Evolutionary conservation across 1,140 invertebrate genomes (phyloP).

Genomic region (Zaprionus kolodkinae): DNA sequence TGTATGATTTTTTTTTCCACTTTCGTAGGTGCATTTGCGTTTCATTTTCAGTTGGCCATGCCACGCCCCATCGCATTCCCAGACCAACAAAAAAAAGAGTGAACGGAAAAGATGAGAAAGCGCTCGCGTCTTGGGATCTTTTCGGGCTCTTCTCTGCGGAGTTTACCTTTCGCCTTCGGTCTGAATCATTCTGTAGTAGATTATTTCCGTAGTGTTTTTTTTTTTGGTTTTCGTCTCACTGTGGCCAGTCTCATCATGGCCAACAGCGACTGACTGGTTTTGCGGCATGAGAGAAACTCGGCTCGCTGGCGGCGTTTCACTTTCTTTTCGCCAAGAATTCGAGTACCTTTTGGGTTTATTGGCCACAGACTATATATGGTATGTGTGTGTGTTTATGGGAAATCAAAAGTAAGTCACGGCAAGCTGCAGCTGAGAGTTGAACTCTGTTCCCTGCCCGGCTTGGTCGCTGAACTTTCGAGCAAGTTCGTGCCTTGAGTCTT

Average conservation of each 20-base stretch:
- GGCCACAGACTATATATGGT: constrained; percentile 39
- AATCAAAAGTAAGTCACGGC: constrained; percentile 43
- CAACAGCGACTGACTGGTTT: constrained; percentile 57
- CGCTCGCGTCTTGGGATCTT: constrained; percentile 18
- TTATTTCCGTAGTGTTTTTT: constrained; percentile 24
- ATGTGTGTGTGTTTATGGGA: constrained; percentile 8
- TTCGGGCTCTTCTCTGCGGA: constrained; percentile 38
- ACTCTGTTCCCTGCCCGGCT: background rate
- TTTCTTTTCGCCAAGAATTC: constrained; percentile 77
- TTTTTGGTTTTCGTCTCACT: constrained; percentile 39
- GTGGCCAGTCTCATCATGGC: constrained; percentile 43
- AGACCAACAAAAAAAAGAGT: constrained; percentile 40
- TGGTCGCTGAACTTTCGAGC: constrained; percentile 54
- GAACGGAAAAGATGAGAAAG: constrained; percentile 65
- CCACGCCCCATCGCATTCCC: constrained; percentile 53
- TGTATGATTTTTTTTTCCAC: background rate
- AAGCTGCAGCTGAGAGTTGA: constrained; percentile 4
- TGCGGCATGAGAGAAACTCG: constrained; percentile 63
- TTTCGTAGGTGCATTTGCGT: background rate
- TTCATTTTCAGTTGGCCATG: constrained; percentile 32
- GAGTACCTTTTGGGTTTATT: constrained; percentile 60
- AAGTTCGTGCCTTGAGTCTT: constrained; percentile 73
- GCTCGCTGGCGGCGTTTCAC: constrained; percentile 57
- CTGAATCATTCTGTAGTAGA: constrained; percentile 50
- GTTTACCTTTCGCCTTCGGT: background rate